These are phyloP conservation scores for Nycticorax nycticorax DNA, from an alignment of 2,113 vertebrate species.

Conservation along the genomic window DNA sequence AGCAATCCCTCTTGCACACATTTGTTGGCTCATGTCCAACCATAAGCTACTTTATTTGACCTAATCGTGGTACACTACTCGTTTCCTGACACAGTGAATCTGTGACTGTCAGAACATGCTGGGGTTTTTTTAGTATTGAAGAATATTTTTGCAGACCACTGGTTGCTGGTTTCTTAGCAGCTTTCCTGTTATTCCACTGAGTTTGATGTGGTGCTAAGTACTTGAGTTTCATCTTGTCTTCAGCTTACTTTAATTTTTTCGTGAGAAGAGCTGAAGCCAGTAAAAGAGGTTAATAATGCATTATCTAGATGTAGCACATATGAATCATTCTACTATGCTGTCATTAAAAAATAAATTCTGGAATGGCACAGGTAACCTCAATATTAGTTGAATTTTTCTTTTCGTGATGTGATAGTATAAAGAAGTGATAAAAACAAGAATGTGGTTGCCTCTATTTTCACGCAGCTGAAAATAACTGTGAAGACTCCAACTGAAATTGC, in stretches of 20 bases:
- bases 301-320: not conserved
- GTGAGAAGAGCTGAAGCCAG: not conserved
- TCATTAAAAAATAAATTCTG: not conserved
- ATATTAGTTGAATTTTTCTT: not conserved
- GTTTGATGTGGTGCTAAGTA: not conserved
- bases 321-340: not conserved
- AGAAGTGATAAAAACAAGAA: not conserved
- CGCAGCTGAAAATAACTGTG: not conserved
- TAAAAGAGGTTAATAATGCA: not conserved
- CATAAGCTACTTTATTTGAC: not conserved
- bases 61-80: not conserved
- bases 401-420: not conserved
- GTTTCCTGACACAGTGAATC: not conserved
- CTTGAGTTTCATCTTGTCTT: not conserved
- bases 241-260: not conserved
- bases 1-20: rapidly evolving
- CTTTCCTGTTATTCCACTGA: not conserved
- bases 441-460: not conserved
- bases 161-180: not conserved
- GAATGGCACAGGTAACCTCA: not conserved
- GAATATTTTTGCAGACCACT: not conserved
- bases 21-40: not conserved
- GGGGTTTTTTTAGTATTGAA: not conserved
- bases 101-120: not conserved
- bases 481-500: not conserved